Base-by-base conservation (phyloP, 1,140 invertebrate species). In the Tetragnatha versicolor region DNA sequence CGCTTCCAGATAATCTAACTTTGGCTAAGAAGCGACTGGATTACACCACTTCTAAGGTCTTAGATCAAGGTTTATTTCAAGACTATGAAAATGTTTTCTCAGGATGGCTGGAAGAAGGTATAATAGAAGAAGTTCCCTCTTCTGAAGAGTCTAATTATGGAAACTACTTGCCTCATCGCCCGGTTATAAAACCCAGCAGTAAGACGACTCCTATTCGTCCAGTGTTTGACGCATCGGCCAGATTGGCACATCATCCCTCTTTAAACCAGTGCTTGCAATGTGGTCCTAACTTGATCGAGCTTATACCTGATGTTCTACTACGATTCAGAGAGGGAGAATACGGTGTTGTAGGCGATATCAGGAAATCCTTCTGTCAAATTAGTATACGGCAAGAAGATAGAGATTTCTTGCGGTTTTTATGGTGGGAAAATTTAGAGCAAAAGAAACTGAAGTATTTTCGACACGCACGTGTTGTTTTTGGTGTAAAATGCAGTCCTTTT, bases 361-460 rank as follows among this genome's bases (percentile, higher is more conserved):
- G 31, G 42, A 37, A 42, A 66, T 17, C 63, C 6, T 66, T 66
- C 42, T 66, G 37, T 39, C 63, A 66, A 66, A 5, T 66, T 12
- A 25, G 35, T 42, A 12, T 66, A 4, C 7, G 33, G 4, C 5
- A 12, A 12, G 27, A 66, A 45, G 63, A 66, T 25, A 17, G 63
- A 66, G 63, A 66, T 29, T 12, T 45, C 12, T 4, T 66, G 12
- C n/a, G 37, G 17, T 66, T 66, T 25, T 61, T 31, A 29, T 27
- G 29, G 58, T 61, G 29, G 29, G 9, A 22, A 31, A 53, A 53
- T 53, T 7, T 10, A 20, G 10, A 10, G 22, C 5, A 10, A 7
- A 53, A 53, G 22, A 42, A 42, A 17, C 17, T 7, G 6, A 53
- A 22, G 20, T 6, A 10, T 14, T 42, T 42, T 42, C 39, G 39